Base-by-base conservation (phyloP, 2,113 vertebrate genomes). In the Urocolius indicus region DNA sequence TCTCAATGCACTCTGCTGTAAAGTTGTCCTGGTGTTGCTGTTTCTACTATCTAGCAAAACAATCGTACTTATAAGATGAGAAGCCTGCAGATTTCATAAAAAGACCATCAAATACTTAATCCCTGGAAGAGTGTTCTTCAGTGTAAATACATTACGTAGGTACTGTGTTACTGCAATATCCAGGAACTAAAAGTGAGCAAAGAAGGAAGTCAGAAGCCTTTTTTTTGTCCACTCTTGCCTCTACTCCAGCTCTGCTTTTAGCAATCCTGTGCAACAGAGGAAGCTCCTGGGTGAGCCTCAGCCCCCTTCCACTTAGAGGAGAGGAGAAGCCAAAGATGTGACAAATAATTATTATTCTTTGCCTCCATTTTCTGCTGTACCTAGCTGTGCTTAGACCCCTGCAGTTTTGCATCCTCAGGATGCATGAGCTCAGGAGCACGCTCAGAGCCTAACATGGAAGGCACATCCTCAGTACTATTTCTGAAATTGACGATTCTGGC, bases 1-100 rank as follows among this genome's bases (percentile, higher is more conserved):
- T 75, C 34, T n/a, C 66, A 68, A 11, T 0, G 0, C 21, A 43
- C 59, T 59, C 61, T 0, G 0, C 78, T 51, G 11, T 55, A 32
- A 72, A 22, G 43, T 12, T 55, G 22, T 43, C 38, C 22, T 63
- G 34, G 30, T 78, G 30, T 82, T 66, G 23, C 51, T 69, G 27
- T 66, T 73, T 69, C 55, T 89, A 27, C 59, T 69, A 11, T 6
- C 30, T 54, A 71, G 61, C 32, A 62, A 84, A 77, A 45, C 13
- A 46, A 2, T 10, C 26, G 13, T 13, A 41, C 16, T 27, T 87
- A 81, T 78, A 51, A 91, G 24, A 15, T 58, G 19, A 14, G 21
- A 62, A 13, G 13, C 36, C 65, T 66, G 54, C 36, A 66, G 46
- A 19, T 69, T 71, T 84, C 43, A 38, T 45, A 38, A 46, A 57